Evolutionary conservation across 2,113 vertebrate genomes (phyloP).

Genomic region (Percina caprodes): DNA sequence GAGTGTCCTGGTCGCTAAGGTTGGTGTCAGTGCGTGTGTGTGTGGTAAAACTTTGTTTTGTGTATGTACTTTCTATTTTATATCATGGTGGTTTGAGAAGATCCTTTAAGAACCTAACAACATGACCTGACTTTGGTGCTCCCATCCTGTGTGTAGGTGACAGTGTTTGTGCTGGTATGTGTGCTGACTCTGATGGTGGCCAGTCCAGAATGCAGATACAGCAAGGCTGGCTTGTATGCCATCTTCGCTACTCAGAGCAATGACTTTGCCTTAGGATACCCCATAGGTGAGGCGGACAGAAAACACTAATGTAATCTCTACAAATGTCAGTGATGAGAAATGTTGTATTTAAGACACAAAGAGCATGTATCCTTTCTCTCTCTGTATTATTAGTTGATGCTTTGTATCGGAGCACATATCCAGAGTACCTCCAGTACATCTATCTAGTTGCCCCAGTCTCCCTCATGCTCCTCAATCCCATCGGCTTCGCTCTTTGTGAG

Average conservation of each 20-base stretch:
- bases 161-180: conserved; percentile 92
- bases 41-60: neutral
- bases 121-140: too few species aligned
- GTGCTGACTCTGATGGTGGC: conserved; percentile 91
- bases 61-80: neutral
- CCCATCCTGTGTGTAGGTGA: conserved; percentile 80
- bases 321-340: neutral
- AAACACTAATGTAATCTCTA: neutral
- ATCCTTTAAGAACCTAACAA: too few species aligned
- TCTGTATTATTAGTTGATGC: conserved; percentile 76
- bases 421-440: conserved; percentile 98
- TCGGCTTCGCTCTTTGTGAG: conserved; percentile 98
- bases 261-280: conserved; percentile 97
- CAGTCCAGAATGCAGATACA: conserved; percentile 89
- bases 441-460: conserved; percentile 98
- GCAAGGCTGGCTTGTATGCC: conserved; percentile 96
- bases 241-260: conserved; percentile 99
- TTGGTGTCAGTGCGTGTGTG: conserved; percentile 16
- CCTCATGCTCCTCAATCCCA: conserved; percentile 96
- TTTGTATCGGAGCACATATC: conserved; percentile 93
- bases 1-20: conserved; percentile 92
- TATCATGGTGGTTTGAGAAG: neutral
- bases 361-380: neutral
- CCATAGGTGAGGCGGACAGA: conserved; percentile 89
- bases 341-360: neutral